phyloP scores from a whole-genome alignment of 2,113 vertebrate genomes.

The Amphilophus citrinellus region DNA sequence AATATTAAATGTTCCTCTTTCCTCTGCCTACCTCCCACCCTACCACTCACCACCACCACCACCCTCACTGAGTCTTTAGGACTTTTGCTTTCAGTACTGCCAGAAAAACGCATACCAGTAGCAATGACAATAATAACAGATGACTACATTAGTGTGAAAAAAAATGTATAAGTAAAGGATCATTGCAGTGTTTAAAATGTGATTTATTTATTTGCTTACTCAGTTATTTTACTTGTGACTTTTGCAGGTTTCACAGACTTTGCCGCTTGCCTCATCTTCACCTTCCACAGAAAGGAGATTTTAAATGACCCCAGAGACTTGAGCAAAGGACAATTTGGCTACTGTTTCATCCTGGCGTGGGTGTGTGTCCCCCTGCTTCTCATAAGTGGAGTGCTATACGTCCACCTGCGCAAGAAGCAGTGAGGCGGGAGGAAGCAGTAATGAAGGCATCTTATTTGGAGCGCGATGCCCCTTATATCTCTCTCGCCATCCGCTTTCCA shows the following conservation, averaged over 20 bases:
- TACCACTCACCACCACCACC: neutral
- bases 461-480: neutral
- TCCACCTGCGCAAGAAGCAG: conserved; percentile 88
- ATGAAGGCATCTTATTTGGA: neutral
- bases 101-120: neutral
- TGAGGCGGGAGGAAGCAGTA: conserved; percentile 36
- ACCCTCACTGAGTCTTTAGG: neutral
- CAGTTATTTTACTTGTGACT: neutral
- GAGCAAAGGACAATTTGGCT: conserved; percentile 83
- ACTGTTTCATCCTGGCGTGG: conserved; percentile 90
- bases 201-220: neutral
- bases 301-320: conserved; percentile 68
- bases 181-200: neutral
- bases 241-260: conserved; percentile 84
- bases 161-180: too few relatives aligned
- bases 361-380: conserved; percentile 87
- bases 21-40: neutral
- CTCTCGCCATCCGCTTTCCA: neutral
- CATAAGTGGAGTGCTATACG: conserved; percentile 84
- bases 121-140: neutral
- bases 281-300: conserved; percentile 84
- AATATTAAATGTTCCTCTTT: neutral
- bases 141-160: neutral
- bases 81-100: neutral
- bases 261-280: conserved; percentile 87